Conservation (phyloP, 2,797 vertebrate genomes). For the Falco berigora region DNA sequence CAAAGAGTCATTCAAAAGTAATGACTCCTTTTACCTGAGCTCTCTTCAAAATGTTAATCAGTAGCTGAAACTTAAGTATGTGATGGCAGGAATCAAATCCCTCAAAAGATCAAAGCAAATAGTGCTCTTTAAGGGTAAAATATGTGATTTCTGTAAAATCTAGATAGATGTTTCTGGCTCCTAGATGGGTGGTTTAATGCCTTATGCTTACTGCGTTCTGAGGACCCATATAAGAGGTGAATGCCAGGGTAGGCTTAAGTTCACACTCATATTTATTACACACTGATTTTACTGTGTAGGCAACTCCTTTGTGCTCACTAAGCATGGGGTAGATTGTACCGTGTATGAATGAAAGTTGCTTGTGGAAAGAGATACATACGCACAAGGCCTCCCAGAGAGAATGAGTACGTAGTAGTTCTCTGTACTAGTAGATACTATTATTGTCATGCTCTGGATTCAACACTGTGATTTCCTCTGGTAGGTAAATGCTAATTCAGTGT, state of each 20-base stretch:
- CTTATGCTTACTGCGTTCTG: neutral
- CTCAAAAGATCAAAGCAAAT: neutral
- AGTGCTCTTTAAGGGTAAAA: neutral
- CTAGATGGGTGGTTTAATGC: neutral
- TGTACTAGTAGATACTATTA: neutral
- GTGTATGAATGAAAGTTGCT: neutral
- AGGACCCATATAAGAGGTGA: neutral
- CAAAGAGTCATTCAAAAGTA: neutral
- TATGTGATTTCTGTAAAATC: neutral
- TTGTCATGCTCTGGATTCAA: neutral
- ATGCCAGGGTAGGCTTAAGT: neutral
- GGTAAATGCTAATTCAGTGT: neutral
- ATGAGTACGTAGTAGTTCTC: neutral
- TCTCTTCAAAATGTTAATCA: neutral
- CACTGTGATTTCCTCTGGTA: neutral
- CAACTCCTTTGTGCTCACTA: neutral
- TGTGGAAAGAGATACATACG: neutral
- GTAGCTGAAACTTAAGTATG: neutral
- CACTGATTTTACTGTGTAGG: neutral
- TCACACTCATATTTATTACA: neutral
- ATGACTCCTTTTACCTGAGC: neutral
- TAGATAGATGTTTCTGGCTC: neutral
- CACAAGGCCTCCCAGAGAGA: neutral
- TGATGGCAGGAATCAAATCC: neutral
- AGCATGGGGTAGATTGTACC: neutral